phyloP scores from a whole-genome alignment of 2,113 vertebrate genomes.

The Chaetura pelagica region DNA sequence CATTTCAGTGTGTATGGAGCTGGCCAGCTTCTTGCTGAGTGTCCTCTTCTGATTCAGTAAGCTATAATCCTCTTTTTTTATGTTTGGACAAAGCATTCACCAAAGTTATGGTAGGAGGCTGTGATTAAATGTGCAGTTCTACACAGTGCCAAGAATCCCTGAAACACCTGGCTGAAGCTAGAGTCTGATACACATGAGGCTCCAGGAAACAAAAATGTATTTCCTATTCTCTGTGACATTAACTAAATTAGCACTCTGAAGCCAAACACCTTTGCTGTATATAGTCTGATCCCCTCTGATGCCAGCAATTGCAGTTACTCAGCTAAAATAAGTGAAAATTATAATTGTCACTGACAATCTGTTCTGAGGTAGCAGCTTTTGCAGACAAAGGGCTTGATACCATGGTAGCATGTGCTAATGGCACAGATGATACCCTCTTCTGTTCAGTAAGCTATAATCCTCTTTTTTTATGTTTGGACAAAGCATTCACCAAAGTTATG shows the following conservation, averaged over 20 bases:
- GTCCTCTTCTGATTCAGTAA: not conserved
- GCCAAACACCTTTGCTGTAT: not conserved
- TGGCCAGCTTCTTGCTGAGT: not conserved
- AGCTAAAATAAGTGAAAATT: slow-evolving; percentile 20
- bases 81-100: not conserved
- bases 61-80: slow-evolving; percentile 13
- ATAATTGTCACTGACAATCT: slow-evolving; percentile 16
- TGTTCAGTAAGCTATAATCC: no score
- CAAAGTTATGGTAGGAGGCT: not conserved
- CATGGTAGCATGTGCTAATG: not conserved
- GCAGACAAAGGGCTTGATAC: not conserved
- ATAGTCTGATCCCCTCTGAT: not conserved
- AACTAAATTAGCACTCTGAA: not conserved
- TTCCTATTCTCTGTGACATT: not conserved
- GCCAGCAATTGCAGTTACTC: not conserved
- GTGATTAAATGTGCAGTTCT: not conserved
- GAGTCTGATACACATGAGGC: not conserved
- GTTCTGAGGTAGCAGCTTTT: not conserved
- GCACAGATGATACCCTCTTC: not conserved
- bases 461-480: not conserved
- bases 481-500: not conserved
- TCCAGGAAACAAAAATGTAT: not conserved
- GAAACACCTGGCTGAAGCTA: not conserved
- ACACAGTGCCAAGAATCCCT: not conserved
- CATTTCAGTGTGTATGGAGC: not conserved